Conservation (phyloP, 2,113 vertebrate species). For the Theristicus caerulescens region DNA sequence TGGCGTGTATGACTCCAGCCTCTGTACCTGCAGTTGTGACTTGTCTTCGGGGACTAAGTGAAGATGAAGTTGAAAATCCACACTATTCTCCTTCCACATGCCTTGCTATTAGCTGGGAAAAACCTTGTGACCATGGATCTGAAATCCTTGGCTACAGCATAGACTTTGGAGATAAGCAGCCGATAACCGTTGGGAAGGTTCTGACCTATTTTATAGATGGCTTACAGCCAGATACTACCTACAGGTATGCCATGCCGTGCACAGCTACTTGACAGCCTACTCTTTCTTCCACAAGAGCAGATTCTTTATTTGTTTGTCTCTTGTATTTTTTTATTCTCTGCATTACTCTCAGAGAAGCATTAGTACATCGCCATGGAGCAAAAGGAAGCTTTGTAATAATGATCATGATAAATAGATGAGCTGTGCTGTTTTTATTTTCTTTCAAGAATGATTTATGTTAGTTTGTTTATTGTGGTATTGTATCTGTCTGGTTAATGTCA, state of each 20-base stretch:
- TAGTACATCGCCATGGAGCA: neutral
- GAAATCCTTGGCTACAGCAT: slow-evolving; percentile 94
- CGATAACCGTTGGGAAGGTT: slow-evolving; percentile 83
- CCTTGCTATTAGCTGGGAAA: slow-evolving; percentile 90
- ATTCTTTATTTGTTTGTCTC: neutral
- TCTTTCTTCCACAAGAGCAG: neutral
- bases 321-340: neutral
- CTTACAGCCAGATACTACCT: slow-evolving; percentile 95
- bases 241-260: slow-evolving; percentile 78
- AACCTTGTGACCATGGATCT: slow-evolving; percentile 90
- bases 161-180: slow-evolving; percentile 92
- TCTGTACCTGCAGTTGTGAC: slow-evolving; percentile 90
- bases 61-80: slow-evolving; percentile 79
- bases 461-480: neutral
- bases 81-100: slow-evolving; percentile 91
- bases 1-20: slow-evolving; percentile 88
- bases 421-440: neutral
- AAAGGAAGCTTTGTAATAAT: neutral
- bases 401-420: neutral
- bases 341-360: neutral
- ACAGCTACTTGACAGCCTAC: neutral
- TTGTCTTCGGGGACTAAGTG: slow-evolving; percentile 83
- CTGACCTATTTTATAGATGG: slow-evolving; percentile 85
- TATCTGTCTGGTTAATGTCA: neutral
- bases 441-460: neutral